Evolutionary conservation across 1,140 invertebrate genomes (phyloP).

Genomic region (Megathymus violae): DNA sequence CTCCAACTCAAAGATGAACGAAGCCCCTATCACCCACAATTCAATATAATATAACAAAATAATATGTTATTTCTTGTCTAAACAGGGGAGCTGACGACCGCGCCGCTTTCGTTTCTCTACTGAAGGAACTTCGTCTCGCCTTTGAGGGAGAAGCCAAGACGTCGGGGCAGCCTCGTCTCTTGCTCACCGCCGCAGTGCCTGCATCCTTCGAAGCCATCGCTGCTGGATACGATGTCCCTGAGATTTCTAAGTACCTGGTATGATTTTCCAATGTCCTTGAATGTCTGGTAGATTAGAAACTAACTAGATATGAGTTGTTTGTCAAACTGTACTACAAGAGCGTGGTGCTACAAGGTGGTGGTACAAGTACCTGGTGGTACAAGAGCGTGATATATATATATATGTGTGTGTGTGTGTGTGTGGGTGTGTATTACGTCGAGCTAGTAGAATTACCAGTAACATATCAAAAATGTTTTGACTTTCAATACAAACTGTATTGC

Average conservation of each 20-base stretch:
- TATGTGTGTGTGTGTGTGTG: no score
- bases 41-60: no score
- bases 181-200: slow-evolving; percentile 95
- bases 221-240: slow-evolving; percentile 96
- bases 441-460: no score
- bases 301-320: not conserved
- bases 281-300: slow-evolving; percentile 10
- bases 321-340: no score
- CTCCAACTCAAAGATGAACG: no score
- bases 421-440: no score
- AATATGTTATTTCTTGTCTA: slow-evolving; percentile 40
- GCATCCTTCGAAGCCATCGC: slow-evolving; percentile 96
- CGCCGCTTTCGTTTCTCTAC: slow-evolving; percentile 90
- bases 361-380: no score
- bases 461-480: no score
- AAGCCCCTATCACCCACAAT: no score
- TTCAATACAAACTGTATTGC: no score
- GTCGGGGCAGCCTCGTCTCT: slow-evolving; percentile 90
- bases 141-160: slow-evolving; percentile 95
- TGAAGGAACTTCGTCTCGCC: slow-evolving; percentile 93
- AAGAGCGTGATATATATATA: no score
- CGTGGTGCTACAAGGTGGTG: no score
- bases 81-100: slow-evolving; percentile 92
- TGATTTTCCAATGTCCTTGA: slow-evolving; percentile 31
- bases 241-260: slow-evolving; percentile 95